A percentile compares a stretch with the other conserved stretches of the same genome.
Evolutionary conservation across 2,888 invertebrate species (phyloP).

Genomic region (Litoditis marina): DNA sequence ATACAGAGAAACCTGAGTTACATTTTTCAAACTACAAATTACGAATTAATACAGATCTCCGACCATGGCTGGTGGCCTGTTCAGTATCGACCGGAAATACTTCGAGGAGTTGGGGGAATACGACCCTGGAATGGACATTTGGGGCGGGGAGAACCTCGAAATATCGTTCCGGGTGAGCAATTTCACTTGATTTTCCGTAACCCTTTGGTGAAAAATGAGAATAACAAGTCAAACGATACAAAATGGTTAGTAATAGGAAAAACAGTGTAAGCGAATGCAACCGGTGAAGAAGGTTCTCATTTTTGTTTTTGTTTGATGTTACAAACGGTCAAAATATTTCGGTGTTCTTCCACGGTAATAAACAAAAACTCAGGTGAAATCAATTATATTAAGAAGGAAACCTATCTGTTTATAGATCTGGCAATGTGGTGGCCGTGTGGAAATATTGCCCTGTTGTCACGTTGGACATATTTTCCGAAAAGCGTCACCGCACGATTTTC

Average conservation of each 20-base stretch:
- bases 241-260: no score
- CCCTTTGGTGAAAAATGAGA: no score
- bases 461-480: conserved; percentile 62
- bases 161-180: conserved; percentile 80
- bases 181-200: no score
- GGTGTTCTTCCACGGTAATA: no score
- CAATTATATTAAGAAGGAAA: no score
- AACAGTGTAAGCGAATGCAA: no score
- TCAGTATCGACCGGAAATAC: conserved; percentile 79
- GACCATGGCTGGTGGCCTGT: conserved; percentile 91
- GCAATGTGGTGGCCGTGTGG: conserved; percentile 62
- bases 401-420: conserved; percentile 48
- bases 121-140: conserved; percentile 75
- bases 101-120: conserved; percentile 81
- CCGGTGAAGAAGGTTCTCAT: neutral
- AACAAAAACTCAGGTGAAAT: no score
- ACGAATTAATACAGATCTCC: conserved; percentile 70
- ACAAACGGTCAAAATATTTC: no score
- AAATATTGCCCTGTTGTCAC: conserved; percentile 62
- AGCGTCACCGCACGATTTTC: conserved; percentile 66
- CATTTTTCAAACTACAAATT: no score
- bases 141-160: conserved; percentile 98
- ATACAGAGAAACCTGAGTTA: no score
- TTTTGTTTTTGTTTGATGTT: neutral
- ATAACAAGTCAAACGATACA: no score